Evolutionary conservation across 2,888 invertebrate genomes (phyloP), one percentile per base, ranked within the genome.

Genomic region (Thyatira batis): DNA sequence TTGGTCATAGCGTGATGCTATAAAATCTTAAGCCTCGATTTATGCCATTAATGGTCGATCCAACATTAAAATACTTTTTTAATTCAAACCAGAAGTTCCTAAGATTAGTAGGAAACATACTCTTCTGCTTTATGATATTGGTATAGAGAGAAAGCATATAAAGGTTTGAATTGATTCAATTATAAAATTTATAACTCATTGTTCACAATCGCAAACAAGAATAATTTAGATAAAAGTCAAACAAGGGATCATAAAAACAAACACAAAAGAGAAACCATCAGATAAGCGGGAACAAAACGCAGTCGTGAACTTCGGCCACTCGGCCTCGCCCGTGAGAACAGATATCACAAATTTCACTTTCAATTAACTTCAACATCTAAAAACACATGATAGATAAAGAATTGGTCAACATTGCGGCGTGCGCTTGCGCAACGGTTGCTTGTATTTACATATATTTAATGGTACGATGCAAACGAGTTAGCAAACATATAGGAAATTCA

Each of bases 291-390:
- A 27, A 48, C 13, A 28, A 28, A 27, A 17, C 27, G 10, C 9
- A 28, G 17, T 48, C 3, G 13, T 5, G 39, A 39, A 39, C 39
- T 8, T 17, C 39, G 39, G 39, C 39, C 39, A 52, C 23, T 25
- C 48, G 27, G 23, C 25, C 43, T 48, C 43, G 23, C n/a, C 23
- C 49, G 25, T 46, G 53, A 33, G 50, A 53, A 53, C 17, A 46
- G 6, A 51, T 30, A 20, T 30, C 33, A 48, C 11, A 17, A 23
- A 46, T 46, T 72, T 74, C 69, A 67, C 69, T 73, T 69, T 61
- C 68, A 71, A 71, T 73, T 63, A 67, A 62, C 59, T 62, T 55
- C 52, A 69, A 72, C 53, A 67, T 62, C 60, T 66, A 69, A 60
- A 65, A 71, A 63, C 71, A 68, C 63, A 65, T 30, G 54, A 27